phyloP scores from a whole-genome alignment of 2,797 vertebrate species.

The Lithobates sylvaticus region DNA sequence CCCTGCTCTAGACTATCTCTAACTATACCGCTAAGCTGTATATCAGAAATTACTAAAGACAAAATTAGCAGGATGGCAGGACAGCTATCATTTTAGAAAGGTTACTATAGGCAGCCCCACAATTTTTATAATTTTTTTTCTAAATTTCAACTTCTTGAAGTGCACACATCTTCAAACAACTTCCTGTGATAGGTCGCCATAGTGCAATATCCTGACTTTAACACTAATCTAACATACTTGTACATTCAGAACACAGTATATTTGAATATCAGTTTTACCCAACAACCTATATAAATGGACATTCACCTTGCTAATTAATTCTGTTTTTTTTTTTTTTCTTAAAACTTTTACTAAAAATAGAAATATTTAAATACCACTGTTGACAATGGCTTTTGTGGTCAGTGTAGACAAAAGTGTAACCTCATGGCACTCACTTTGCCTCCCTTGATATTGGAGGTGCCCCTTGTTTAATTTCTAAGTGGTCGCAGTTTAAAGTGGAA shows the following conservation, averaged over 20 bases:
- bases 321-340: fast-evolving
- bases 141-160: not conserved
- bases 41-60: too few species aligned
- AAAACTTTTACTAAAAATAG: too few species aligned
- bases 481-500: not conserved
- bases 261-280: too few species aligned
- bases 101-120: not conserved
- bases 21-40: too few species aligned
- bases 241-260: not conserved
- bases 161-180: not conserved
- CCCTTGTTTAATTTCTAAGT: not conserved
- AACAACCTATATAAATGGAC: too few species aligned
- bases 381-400: too few species aligned
- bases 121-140: too few species aligned
- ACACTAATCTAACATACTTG: too few species aligned
- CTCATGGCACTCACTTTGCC: not conserved
- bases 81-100: not conserved
- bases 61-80: too few species aligned
- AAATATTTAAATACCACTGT: too few species aligned
- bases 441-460: not conserved
- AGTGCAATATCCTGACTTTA: not conserved
- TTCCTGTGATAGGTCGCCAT: not conserved
- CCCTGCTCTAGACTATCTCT: too few species aligned
- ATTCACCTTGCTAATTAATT: not conserved
- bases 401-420: too few species aligned